Percentiles rank a stretch among this genome's conserved stretches.
Conservation (phyloP, 2,797 vertebrate species). For the Rhinella marina region DNA sequence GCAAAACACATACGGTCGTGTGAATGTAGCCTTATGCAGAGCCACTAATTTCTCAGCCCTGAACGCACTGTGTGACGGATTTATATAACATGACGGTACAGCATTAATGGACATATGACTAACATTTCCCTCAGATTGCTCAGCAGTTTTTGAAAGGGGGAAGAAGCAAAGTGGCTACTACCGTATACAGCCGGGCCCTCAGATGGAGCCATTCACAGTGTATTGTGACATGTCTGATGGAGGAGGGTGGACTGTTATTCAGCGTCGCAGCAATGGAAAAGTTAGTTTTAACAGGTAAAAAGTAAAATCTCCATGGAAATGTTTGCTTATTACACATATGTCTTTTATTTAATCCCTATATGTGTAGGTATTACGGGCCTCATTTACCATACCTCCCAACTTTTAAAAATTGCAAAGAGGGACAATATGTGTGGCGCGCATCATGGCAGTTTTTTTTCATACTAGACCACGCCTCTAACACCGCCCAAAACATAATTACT, state of each 20-base stretch:
- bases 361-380: not conserved
- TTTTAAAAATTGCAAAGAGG: too few relatives aligned
- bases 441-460: too few relatives aligned
- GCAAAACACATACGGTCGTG: too few relatives aligned
- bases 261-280: slow-evolving; percentile 83
- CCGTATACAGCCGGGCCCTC: slow-evolving; percentile 77
- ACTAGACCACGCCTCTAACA: too few relatives aligned
- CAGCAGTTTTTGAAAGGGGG: slow-evolving; percentile 78
- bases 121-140: slow-evolving; percentile 78
- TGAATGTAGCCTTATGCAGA: too few relatives aligned
- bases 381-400: too few relatives aligned
- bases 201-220: slow-evolving; percentile 81
- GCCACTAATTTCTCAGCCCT: not conserved
- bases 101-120: not conserved
- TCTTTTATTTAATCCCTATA: too few relatives aligned
- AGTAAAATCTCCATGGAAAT: not conserved
- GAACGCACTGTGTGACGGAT: not conserved
- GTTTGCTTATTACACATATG: too few relatives aligned
- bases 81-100: not conserved
- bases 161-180: slow-evolving; percentile 82
- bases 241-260: slow-evolving; percentile 89
- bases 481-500: too few relatives aligned
- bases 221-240: slow-evolving; percentile 93
- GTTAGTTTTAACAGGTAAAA: slow-evolving; percentile 87
- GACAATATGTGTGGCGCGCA: too few relatives aligned